Conservation (phyloP, 2,888 invertebrate genomes). For the Adelognathus sp. region DNA sequence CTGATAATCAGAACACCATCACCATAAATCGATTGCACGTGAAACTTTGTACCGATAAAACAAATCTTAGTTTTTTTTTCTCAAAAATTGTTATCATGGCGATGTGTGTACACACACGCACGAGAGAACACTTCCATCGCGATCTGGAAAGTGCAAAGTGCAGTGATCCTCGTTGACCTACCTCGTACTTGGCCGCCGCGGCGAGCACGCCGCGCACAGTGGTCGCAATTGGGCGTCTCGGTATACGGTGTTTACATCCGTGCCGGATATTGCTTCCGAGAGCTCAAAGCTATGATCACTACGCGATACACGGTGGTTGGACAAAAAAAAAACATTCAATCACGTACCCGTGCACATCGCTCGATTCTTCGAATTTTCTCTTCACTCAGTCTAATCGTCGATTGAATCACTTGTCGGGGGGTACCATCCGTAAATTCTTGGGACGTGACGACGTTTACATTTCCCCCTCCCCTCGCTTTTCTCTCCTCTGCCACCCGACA, state of each 20-base stretch:
- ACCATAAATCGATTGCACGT: no score
- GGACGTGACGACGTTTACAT: neutral
- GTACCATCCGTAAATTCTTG: slow-evolving; percentile 1
- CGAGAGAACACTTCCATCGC: neutral
- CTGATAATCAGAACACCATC: no score
- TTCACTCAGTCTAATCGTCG: neutral
- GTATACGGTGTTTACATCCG: slow-evolving; percentile 54
- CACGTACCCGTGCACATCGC: no score
- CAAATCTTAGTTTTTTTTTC: no score
- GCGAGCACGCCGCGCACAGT: neutral
- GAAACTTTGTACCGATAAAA: no score
- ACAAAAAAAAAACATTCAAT: neutral
- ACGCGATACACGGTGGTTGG: neutral
- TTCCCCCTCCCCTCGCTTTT: neutral
- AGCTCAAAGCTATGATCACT: neutral
- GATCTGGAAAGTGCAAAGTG: slow-evolving; percentile 71
- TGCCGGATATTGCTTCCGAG: slow-evolving; percentile 36
- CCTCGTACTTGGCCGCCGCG: slow-evolving; percentile 20
- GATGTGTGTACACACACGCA: neutral
- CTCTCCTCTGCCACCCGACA: neutral
- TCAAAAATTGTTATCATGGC: neutral
- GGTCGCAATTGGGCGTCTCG: slow-evolving; percentile 2
- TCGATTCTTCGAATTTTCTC: neutral
- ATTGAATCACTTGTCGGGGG: neutral
- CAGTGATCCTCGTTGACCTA: slow-evolving; percentile 69